Evolutionary conservation across 2,797 vertebrate species (phyloP).

Genomic region (Ctenopoma kingsleyae): DNA sequence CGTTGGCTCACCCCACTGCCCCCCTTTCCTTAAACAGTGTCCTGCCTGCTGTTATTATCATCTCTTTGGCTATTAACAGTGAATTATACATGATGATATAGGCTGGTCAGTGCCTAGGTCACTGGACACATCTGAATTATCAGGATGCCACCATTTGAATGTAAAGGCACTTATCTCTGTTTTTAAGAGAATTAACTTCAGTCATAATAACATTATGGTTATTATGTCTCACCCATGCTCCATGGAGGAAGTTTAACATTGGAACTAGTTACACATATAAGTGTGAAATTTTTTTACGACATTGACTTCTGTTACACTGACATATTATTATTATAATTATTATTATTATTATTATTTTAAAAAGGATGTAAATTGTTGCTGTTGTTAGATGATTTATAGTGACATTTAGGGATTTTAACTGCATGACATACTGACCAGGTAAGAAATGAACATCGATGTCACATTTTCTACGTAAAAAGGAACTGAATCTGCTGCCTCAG

Average conservation of each 20-base stretch:
- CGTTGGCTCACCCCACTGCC: neutral
- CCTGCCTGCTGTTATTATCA: constrained; percentile 43
- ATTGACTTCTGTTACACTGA: constrained; percentile 29
- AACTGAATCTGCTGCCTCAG: constrained; percentile 22
- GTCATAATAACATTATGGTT: constrained; percentile 15
- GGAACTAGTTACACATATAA: constrained; percentile 34
- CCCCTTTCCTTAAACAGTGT: constrained; percentile 27
- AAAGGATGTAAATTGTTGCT: constrained; percentile 26
- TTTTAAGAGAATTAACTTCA: constrained; percentile 32
- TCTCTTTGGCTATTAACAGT: constrained; percentile 48
- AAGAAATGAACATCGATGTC: constrained; percentile 7
- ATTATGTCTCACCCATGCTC: constrained; percentile 32
- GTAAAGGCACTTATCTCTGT: neutral
- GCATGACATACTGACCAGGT: neutral
- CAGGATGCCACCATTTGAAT: constrained; percentile 40
- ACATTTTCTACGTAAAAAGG: neutral
- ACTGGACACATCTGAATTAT: constrained; percentile 57
- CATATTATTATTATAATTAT: constrained; percentile 26
- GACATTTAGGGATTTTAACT: neutral
- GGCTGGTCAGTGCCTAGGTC: constrained; percentile 31
- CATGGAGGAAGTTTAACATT: constrained; percentile 39
- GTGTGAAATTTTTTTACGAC: constrained; percentile 39
- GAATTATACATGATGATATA: constrained; percentile 63
- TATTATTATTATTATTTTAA: constrained; percentile 23
- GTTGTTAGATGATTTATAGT: constrained; percentile 8